Evolutionary conservation across 2,797 vertebrate genomes (phyloP).

Genomic region (Microctenopoma stevenorrisi): DNA sequence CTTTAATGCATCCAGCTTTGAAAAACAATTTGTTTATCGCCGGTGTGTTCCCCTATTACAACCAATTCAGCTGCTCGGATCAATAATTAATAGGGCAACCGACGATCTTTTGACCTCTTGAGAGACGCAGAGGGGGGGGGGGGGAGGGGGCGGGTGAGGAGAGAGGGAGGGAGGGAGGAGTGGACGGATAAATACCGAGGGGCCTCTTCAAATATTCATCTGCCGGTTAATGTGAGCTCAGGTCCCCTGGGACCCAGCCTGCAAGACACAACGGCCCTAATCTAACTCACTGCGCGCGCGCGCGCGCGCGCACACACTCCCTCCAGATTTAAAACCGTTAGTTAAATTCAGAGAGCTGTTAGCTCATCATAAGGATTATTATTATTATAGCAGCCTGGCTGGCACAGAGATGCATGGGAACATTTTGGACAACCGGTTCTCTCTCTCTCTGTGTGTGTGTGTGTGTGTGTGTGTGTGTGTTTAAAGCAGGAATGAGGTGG

Average conservation of each 20-base stretch:
- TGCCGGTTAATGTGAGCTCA: conserved; percentile 94
- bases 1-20: conserved; percentile 64
- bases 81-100: conserved; percentile 93
- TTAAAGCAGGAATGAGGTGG: conserved; percentile 1
- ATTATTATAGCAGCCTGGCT: conserved; percentile 46
- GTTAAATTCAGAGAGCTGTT: conserved; percentile 80
- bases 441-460: background rate
- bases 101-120: conserved; percentile 91
- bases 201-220: conserved; percentile 99
- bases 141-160: conserved; percentile 44
- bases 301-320: conserved; percentile 29
- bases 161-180: conserved; percentile 55
- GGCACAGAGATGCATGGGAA: conserved; percentile 35
- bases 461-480: background rate
- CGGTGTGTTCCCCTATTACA: conserved; percentile 86
- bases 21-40: conserved; percentile 79
- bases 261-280: conserved; percentile 90
- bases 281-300: conserved; percentile 81
- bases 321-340: conserved; percentile 85
- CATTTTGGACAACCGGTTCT: conserved; percentile 28
- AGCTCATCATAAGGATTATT: conserved; percentile 82
- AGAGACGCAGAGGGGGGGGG: conserved; percentile 71
- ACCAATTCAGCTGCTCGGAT: conserved; percentile 90
- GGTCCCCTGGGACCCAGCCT: conserved; percentile 89
- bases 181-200: conserved; percentile 93